Evolutionary conservation across 2,888 invertebrate genomes (phyloP), one percentile per base, ranked within the genome.

Genomic region (Hololepta plana): DNA sequence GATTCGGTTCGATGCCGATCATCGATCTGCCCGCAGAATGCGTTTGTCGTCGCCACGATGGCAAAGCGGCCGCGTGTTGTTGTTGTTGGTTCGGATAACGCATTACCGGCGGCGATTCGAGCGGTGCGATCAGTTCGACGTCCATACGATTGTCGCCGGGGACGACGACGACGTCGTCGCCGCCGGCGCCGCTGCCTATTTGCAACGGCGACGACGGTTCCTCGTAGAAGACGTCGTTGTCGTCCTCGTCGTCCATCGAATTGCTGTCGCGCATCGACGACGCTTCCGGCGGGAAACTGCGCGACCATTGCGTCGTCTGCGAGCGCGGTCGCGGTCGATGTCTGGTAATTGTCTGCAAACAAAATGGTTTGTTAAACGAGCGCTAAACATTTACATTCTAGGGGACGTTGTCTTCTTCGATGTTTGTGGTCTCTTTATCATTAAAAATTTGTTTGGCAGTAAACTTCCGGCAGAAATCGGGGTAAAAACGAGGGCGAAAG

Each of bases 251-350:
- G 17, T 30, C 29, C 7, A 31, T 26, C 9, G 21, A 15, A 12
- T 57, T 49, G n/a, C n/a, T n/a, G n/a, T n/a, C n/a, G n/a, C 3
- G 30, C n/a, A n/a, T n/a, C n/a, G n/a, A 29, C 9, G 37, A 32
- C 4, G 35, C 36, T 11, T 36, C 37, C 23, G 38, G 62, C 57
- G 36, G 64, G 71, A 64, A 82, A 57, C 65, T 81, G 19, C 81
- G 61, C 14, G 81, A 80, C 64, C 71, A 72, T 40, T 72, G 71
- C 35, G 57, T 59, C 20, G 66, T 49, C 46, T 62, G 53, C 45
- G 70, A 55, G 50, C 67, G 47, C 45, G 67, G 52, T 51, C 68
- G 41, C 46, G 64, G 57, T 52, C 66, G 53, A 55, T 72, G 62
- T 30, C 65, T 59, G 21, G 65, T 62, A 43, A 81, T 58, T 29